Percentiles rank a stretch among this genome's conserved stretches.
phyloP scores from a whole-genome alignment of 2,888 invertebrate species.

The Anthophora plumipes region DNA sequence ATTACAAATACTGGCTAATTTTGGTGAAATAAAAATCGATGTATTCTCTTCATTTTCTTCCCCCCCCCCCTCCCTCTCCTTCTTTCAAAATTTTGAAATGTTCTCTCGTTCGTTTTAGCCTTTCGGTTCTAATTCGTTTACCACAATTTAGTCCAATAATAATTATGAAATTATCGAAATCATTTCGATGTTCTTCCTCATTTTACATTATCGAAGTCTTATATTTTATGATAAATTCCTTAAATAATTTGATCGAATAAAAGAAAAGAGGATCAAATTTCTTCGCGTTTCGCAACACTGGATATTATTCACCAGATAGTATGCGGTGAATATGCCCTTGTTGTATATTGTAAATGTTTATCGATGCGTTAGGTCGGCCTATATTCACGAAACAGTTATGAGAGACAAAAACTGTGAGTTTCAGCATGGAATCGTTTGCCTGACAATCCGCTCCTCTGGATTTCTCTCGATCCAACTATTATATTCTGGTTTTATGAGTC shows the following conservation, averaged over 20 bases:
- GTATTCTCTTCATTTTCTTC: too few species aligned
- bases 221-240: too few species aligned
- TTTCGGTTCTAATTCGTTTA: too few species aligned
- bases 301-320: conserved; percentile 24
- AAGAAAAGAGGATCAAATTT: too few species aligned
- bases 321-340: background rate
- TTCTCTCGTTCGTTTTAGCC: too few species aligned
- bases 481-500: conserved; percentile 23
- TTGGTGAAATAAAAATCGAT: conserved; percentile 23
- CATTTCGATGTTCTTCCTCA: too few species aligned
- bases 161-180: too few species aligned
- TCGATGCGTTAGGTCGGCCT: conserved; percentile 36
- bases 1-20: conserved; percentile 33
- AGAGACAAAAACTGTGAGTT: background rate
- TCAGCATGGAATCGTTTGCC: background rate
- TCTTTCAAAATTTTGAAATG: too few species aligned
- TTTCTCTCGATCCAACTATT: conserved; percentile 27
- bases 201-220: too few species aligned
- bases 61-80: background rate
- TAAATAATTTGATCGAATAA: too few species aligned
- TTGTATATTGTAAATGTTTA: conserved; percentile 38
- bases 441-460: background rate
- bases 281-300: too few species aligned
- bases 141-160: too few species aligned
- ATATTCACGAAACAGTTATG: background rate